Evolutionary conservation across 2,113 vertebrate species (phyloP).

Genomic region (Colistium nudipinnis): DNA sequence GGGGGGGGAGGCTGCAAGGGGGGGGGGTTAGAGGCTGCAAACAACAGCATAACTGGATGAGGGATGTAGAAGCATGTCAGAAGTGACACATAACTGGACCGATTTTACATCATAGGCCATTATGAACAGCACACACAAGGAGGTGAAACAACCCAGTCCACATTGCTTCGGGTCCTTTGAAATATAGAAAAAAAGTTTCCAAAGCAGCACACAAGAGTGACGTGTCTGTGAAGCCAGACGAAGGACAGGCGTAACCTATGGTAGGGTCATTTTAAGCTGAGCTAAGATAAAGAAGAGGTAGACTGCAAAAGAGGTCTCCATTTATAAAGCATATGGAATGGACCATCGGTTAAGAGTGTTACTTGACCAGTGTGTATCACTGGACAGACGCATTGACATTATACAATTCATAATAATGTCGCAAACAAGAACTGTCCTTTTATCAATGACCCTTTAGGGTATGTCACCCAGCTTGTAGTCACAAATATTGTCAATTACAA

Average conservation of each 20-base stretch:
- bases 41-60: slow-evolving; percentile 63
- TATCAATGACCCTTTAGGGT: too few species aligned
- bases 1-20: slow-evolving; percentile 3
- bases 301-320: not conserved
- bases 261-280: not conserved
- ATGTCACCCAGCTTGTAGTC: too few species aligned
- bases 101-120: slow-evolving; percentile 48
- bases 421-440: too few species aligned
- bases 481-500: too few species aligned
- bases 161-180: not conserved
- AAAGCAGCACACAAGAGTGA: slow-evolving; percentile 1
- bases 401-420: too few species aligned
- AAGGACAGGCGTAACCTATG: not conserved
- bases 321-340: not conserved
- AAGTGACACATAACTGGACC: slow-evolving; percentile 39
- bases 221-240: not conserved
- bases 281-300: too few species aligned
- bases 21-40: slow-evolving; percentile 45
- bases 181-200: not conserved
- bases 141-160: not conserved
- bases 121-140: slow-evolving; percentile 25
- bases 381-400: too few species aligned
- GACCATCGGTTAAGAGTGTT: not conserved
- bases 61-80: slow-evolving; percentile 32
- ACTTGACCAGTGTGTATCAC: not conserved